Conservation (phyloP, 2,888 invertebrate genomes). For the Nomada flava region DNA sequence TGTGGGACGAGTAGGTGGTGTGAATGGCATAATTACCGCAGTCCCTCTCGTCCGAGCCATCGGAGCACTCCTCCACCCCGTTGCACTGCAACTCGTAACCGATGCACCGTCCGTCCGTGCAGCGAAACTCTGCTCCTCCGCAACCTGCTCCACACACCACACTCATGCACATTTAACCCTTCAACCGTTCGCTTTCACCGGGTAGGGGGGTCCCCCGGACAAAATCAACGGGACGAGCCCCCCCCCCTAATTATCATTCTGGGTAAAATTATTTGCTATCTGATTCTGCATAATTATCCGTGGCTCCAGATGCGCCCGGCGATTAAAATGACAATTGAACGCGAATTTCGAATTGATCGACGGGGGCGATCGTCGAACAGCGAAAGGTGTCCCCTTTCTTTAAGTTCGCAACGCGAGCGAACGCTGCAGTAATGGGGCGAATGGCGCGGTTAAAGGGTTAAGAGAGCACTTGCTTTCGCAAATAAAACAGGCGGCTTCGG, state of each 20-base stretch:
- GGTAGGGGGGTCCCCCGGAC: neutral
- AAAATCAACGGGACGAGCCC: no score
- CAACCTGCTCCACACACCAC: conserved; percentile 84
- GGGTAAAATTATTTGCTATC: no score
- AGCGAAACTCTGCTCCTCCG: conserved; percentile 84
- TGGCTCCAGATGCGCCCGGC: no score
- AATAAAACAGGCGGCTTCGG: conserved; percentile 40
- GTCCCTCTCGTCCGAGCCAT: conserved; percentile 86
- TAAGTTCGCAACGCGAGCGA: neutral
- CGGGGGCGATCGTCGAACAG: neutral
- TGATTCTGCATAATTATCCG: no score
- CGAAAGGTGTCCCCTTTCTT: neutral
- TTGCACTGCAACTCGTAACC: conserved; percentile 86
- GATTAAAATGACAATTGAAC: no score
- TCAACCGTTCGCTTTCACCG: conserved; percentile 29
- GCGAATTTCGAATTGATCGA: no score
- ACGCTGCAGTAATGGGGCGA: neutral
- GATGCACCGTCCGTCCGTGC: conserved; percentile 87
- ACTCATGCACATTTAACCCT: conserved; percentile 79
- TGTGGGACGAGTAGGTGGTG: conserved; percentile 24
- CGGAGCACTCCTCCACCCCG: conserved; percentile 86
- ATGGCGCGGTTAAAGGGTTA: conserved; percentile 45
- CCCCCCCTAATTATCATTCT: no score
- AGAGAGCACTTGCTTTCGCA: conserved; percentile 34
- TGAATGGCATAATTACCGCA: conserved; percentile 84